phyloP scores from a whole-genome alignment of 2,797 vertebrate species.

The Alectoris magna region DNA sequence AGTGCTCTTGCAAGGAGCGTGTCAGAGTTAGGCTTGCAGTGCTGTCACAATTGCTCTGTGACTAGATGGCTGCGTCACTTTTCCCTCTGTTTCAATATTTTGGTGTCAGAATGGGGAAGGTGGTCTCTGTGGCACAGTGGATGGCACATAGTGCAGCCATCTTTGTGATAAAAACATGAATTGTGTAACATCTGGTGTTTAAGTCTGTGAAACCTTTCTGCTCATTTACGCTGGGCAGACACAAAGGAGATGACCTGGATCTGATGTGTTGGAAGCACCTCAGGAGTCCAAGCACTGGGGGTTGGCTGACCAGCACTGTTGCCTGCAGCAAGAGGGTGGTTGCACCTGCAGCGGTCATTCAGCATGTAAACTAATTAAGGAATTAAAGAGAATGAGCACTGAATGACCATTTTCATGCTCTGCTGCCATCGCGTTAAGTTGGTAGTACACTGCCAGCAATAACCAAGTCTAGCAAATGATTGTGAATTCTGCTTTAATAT shows the following conservation, averaged over 20 bases:
- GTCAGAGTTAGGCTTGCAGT: conserved; percentile 37
- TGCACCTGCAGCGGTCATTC: neutral
- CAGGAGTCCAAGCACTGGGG: neutral
- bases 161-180: conserved; percentile 24
- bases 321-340: neutral
- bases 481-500: neutral
- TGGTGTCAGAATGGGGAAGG: conserved; percentile 8
- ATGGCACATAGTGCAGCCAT: conserved; percentile 35
- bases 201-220: conserved; percentile 46
- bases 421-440: neutral
- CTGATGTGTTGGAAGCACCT: neutral
- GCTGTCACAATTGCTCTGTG: conserved; percentile 50
- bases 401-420: neutral
- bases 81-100: conserved; percentile 5
- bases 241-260: conserved; percentile 24
- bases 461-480: neutral
- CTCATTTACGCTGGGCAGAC: conserved; percentile 4
- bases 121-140: conserved; percentile 27
- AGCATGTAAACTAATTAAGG: neutral
- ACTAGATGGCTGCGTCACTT: neutral
- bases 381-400: neutral
- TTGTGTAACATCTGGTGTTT: conserved; percentile 7
- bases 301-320: neutral
- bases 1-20: conserved; percentile 6
- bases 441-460: neutral